These are phyloP conservation scores for Drosophila saltans DNA, from an alignment of 1,140 invertebrate species.

Conservation along the genomic window DNA sequence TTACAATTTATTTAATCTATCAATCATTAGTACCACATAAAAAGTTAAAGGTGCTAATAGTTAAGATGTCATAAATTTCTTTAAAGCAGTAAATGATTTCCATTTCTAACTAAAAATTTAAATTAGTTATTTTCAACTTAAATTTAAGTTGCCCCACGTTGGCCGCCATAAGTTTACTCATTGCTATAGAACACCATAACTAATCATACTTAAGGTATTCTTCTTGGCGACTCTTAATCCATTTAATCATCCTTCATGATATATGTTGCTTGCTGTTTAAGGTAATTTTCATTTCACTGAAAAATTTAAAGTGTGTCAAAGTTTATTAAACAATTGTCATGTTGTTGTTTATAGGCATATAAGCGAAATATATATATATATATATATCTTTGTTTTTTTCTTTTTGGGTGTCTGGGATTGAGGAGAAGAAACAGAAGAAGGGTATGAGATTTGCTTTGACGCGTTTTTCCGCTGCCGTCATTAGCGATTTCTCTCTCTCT, in stretches of 20 bases:
- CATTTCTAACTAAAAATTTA: too few species aligned
- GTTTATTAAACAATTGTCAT: constrained; percentile 74
- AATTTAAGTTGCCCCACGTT: not conserved
- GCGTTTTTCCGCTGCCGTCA: constrained; percentile 49
- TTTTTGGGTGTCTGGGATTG: constrained; percentile 40
- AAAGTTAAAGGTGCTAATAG: too few species aligned
- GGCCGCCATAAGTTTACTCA: not conserved
- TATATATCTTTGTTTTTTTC: not conserved
- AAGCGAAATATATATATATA: not conserved
- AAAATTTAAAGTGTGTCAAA: constrained; percentile 74
- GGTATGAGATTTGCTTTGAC: constrained; percentile 34
- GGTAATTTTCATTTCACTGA: constrained; percentile 31
- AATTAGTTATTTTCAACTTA: too few species aligned
- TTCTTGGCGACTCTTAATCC: not conserved
- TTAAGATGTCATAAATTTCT: too few species aligned
- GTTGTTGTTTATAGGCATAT: constrained; percentile 3
- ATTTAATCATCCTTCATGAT: not conserved
- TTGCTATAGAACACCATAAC: not conserved
- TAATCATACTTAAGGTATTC: constrained; percentile 18
- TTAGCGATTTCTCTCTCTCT: constrained; percentile 30
- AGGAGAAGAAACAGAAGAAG: not conserved
- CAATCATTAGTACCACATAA: too few species aligned
- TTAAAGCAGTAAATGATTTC: too few species aligned
- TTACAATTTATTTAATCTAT: too few species aligned
- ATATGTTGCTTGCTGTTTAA: constrained; percentile 28